phyloP scores from a whole-genome alignment of 2,888 invertebrate genomes.

The Pandemis cinnamomeana region DNA sequence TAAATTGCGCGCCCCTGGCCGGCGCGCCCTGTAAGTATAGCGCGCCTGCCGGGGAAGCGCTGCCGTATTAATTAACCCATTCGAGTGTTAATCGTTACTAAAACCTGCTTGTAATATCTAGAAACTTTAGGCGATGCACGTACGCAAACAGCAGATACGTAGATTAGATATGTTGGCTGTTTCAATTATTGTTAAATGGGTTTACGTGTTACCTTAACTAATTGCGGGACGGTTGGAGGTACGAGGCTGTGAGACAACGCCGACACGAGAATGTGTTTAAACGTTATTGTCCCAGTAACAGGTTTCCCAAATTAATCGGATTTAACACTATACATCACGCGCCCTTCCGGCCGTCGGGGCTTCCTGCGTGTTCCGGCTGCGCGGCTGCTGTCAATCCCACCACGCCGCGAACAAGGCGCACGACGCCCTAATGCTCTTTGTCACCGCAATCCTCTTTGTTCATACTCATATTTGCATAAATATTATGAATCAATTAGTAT shows the following conservation, averaged over 20 bases:
- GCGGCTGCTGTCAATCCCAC: conserved; percentile 23
- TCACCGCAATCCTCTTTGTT: conserved; percentile 23
- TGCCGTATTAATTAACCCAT: conserved; percentile 26
- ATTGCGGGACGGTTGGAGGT: conserved; percentile 56
- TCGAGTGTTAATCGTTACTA: conserved; percentile 36
- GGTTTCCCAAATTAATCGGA: conserved; percentile 74
- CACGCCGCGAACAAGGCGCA: conserved; percentile 3
- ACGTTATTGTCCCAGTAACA: conserved; percentile 70
- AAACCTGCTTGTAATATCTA: conserved; percentile 38
- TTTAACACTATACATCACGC: conserved; percentile 67
- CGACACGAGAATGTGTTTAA: conserved; percentile 68
- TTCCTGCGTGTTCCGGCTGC: conserved; percentile 26
- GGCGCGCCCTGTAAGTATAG: not conserved
- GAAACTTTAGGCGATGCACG: conserved; percentile 36
- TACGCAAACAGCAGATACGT: conserved; percentile 41
- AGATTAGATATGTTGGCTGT: conserved; percentile 45
- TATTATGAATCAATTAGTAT: conserved; percentile 24
- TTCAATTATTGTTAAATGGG: conserved; percentile 56
- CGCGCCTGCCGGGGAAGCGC: conserved; percentile 4
- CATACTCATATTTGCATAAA: conserved; percentile 21
- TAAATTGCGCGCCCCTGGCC: conserved; percentile 1
- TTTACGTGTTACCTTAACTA: conserved; percentile 57
- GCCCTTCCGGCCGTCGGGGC: conserved; percentile 55
- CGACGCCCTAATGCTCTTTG: conserved; percentile 7
- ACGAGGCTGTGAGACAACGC: conserved; percentile 50